These are phyloP conservation scores for Drosophila auraria DNA, from an alignment of 1,140 invertebrate genomes.

Conservation along the genomic window DNA sequence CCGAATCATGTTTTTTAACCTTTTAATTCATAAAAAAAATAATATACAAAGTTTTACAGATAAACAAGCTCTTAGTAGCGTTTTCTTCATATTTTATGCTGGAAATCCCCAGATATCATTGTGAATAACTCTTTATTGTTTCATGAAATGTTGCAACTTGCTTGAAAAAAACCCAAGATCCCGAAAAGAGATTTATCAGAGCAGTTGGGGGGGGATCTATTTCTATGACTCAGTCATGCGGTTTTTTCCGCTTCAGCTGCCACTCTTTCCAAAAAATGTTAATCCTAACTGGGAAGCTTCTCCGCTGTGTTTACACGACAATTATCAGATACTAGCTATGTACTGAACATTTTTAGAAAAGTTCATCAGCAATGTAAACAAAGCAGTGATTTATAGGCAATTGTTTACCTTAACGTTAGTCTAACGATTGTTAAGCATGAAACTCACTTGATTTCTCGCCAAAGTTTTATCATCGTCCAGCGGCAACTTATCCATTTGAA, in stretches of 20 bases:
- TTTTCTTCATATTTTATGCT: too few species aligned
- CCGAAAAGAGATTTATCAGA: background rate
- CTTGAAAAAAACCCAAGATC: background rate
- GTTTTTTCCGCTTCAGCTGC: slow-evolving; percentile 33
- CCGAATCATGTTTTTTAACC: too few species aligned
- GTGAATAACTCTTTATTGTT: background rate
- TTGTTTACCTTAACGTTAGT: background rate
- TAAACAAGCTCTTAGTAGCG: too few species aligned
- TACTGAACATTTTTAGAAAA: background rate
- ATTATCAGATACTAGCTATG: slow-evolving; percentile 22
- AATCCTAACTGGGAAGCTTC: slow-evolving; percentile 5
- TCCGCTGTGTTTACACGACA: slow-evolving; percentile 14
- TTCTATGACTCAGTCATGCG: slow-evolving; percentile 15
- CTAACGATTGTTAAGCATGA: background rate
- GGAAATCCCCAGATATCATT: background rate
- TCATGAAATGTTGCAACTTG: slow-evolving; percentile 1
- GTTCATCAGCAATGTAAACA: slow-evolving; percentile 10
- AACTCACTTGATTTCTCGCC: slow-evolving; percentile 58
- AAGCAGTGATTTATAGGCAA: slow-evolving; percentile 18
- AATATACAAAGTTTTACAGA: too few species aligned
- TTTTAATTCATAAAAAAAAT: too few species aligned
- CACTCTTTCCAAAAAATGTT: slow-evolving; percentile 16
- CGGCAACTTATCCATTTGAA: slow-evolving; percentile 61
- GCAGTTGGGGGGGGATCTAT: slow-evolving; percentile 17
- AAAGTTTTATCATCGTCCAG: slow-evolving; percentile 22